These are phyloP conservation scores for Monopis laevigella DNA, from an alignment of 2,888 invertebrate species.

Conservation along the genomic window DNA sequence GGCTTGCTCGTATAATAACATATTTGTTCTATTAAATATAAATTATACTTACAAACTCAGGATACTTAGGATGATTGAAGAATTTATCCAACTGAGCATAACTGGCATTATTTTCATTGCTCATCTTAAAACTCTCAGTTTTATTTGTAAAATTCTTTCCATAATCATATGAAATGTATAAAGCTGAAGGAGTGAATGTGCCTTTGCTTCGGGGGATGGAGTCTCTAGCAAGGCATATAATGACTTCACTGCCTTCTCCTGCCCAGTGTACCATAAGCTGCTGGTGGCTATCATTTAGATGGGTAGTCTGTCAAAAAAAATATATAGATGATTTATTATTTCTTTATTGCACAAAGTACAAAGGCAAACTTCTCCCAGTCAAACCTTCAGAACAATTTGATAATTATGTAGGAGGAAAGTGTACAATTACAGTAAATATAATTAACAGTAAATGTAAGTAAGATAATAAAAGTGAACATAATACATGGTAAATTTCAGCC, in stretches of 20 bases:
- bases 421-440: too few species aligned
- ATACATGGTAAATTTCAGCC: too few species aligned
- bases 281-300: conserved; percentile 86
- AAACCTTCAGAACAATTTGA: too few species aligned
- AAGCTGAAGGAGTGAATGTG: conserved; percentile 75
- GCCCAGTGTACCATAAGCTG: conserved; percentile 94
- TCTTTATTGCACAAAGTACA: too few species aligned
- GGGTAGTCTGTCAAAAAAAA: conserved; percentile 70
- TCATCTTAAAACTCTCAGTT: conserved; percentile 72
- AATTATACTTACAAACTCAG: conserved; percentile 81
- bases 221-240: conserved; percentile 86
- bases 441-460: too few species aligned
- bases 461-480: too few species aligned
- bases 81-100: conserved; percentile 84
- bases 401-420: too few species aligned
- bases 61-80: conserved; percentile 83
- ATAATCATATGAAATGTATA: conserved; percentile 89
- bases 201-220: conserved; percentile 63
- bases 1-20: too few species aligned
- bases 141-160: conserved; percentile 82
- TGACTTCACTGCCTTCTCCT: conserved; percentile 85
- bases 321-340: not conserved
- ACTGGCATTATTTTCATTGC: conserved; percentile 53
- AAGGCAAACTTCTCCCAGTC: too few species aligned
- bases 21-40: too few species aligned